Base-by-base conservation (phyloP, 2,113 vertebrate species). In the Hemiprocne comata region DNA sequence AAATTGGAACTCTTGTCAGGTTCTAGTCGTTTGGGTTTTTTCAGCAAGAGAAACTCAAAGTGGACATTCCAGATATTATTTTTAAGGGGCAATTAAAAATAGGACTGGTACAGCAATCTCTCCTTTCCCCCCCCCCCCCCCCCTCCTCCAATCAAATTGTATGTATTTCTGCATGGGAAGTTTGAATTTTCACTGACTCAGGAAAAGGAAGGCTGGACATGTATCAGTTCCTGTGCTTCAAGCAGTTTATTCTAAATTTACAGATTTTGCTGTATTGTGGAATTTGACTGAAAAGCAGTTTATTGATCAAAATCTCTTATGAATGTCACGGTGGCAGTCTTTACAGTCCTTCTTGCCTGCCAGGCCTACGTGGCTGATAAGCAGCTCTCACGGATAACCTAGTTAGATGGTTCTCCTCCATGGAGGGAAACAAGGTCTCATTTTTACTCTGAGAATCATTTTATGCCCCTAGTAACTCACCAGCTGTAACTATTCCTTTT, bases 401-500 rank as follows among this genome's bases (percentile, higher is more conserved):
- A 8, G 34, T 66, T 84, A 67, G 69, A 15, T 81, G 34, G 10
- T 48, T 83, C 67, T 85, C 4, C 31, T 51, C 69, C 77, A 3
- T 42, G 33, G 25, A 86, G 48, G 29, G 50, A 71, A 83, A 31
- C 12, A 77, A 34, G 8, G 38, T n/a, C 21, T 69, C 18, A 10
- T 53, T 83, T 91, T 69, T 34, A 17, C 46, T 77, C 14, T 8
- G 6, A 74, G 55, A 44, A 58, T 76, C 0, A 25, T 70, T 72
- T 69, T 73, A 50, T 66, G 50, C 71, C 54, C 46, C 11, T 16
- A 58, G 58, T 82, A 91, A 80, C 44, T 93, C 60, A 79, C 57
- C 94, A 95, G 82, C 94, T 97, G 88, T 64, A 86, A 60, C 76
- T 81, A 42, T 87, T 91, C 60, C 18, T 92, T 75, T 82, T 86